Percentiles rank a stretch among this genome's conserved stretches.
These are phyloP conservation scores for Dioctria linearis DNA, from an alignment of 2,888 invertebrate genomes.

Conservation along the genomic window DNA sequence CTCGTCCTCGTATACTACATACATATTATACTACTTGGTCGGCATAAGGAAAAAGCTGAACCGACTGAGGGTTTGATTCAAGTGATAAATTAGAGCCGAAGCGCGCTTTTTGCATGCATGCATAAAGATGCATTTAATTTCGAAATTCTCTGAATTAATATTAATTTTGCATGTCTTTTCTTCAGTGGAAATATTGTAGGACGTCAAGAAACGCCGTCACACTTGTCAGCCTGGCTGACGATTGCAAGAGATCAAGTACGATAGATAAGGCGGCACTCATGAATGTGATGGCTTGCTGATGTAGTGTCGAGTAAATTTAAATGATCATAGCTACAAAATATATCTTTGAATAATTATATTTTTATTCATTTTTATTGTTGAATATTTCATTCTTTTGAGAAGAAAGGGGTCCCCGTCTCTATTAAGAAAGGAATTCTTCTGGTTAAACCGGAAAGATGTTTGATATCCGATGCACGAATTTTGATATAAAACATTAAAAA, in stretches of 20 bases:
- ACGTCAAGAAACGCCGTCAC: constrained; percentile 38
- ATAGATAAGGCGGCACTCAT: constrained; percentile 15
- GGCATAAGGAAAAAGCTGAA: neutral
- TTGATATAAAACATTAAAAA: no score
- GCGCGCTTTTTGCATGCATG: constrained; percentile 51
- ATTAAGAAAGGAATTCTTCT: no score
- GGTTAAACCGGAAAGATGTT: no score
- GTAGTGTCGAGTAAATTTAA: no score
- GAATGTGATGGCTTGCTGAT: no score
- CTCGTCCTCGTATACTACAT: neutral
- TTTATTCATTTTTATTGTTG: no score
- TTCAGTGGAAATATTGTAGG: neutral
- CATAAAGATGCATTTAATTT: constrained; percentile 49
- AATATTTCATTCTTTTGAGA: no score
- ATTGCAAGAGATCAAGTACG: constrained; percentile 35
- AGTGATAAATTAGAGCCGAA: constrained; percentile 45
- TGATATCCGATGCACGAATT: no score
- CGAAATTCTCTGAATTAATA: constrained; percentile 69
- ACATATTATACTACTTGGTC: no score
- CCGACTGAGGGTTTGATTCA: constrained; percentile 23
- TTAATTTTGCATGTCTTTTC: constrained; percentile 70
- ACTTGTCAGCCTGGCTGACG: constrained; percentile 43
- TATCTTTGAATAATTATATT: no score
- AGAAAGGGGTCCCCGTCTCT: no score
- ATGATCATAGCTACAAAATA: no score